Conservation (phyloP, 2,888 invertebrate genomes). For the Lepidochrysops patricia region DNA sequence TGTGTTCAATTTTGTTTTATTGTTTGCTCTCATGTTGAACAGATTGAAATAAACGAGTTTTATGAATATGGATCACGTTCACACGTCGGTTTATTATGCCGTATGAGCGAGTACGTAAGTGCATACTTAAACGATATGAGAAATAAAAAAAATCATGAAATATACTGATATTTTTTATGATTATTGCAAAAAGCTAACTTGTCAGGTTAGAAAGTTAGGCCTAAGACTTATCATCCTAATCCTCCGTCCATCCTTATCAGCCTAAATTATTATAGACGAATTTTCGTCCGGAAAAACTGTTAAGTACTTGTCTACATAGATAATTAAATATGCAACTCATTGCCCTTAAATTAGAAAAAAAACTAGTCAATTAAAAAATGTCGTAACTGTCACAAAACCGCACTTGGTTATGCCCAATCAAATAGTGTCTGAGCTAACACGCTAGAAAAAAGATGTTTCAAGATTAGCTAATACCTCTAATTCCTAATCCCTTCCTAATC, state of each 20-base stretch:
- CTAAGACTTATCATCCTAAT: no score
- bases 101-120: not conserved
- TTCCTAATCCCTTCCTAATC: slow-evolving; percentile 1
- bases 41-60: slow-evolving; percentile 1
- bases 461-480: slow-evolving; percentile 8
- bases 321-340: no score
- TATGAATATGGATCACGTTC: not conserved
- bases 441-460: slow-evolving; percentile 11
- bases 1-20: slow-evolving; percentile 1
- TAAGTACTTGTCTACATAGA: no score
- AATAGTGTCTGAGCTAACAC: not conserved
- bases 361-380: not conserved
- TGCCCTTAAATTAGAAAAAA: not conserved
- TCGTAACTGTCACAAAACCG: not conserved
- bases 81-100: not conserved
- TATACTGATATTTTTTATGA: no score
- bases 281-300: no score
- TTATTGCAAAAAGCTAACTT: no score
- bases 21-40: not conserved
- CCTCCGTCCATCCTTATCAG: no score
- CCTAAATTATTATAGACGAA: no score
- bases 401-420: not conserved
- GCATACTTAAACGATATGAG: not conserved
- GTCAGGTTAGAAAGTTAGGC: no score
- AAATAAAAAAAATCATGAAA: not conserved